These are phyloP conservation scores for Periparus ater DNA, from an alignment of 2,797 vertebrate genomes.

Conservation along the genomic window DNA sequence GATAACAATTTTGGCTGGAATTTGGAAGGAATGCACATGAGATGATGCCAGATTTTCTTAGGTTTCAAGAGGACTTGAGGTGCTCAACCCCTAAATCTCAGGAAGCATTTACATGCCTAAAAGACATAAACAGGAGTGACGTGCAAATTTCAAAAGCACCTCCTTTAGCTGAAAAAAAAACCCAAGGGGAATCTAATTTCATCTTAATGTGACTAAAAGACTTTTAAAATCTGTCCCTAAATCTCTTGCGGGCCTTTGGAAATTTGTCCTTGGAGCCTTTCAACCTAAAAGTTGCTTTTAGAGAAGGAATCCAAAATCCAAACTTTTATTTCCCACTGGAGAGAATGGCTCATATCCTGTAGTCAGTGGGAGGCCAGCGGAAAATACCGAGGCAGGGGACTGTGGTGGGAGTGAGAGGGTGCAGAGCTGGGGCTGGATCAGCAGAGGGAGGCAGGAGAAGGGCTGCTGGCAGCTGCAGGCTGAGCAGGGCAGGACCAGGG, in stretches of 20 bases:
- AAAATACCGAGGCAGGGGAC: not conserved
- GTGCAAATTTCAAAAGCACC: not conserved
- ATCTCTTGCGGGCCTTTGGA: not conserved
- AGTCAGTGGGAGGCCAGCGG: not conserved
- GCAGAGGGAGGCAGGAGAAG: not conserved
- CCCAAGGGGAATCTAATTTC: not conserved
- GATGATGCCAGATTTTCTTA: not conserved
- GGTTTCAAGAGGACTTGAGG: not conserved
- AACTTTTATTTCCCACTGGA: constrained; percentile 46
- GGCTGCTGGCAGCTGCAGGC: not conserved
- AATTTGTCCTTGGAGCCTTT: constrained; percentile 1
- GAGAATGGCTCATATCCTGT: constrained; percentile 38
- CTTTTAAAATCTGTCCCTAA: constrained; percentile 6
- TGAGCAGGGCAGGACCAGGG: not conserved
- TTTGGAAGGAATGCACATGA: not conserved
- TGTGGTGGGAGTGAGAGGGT: not conserved
- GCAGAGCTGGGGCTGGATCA: not conserved
- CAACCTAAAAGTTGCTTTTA: constrained; percentile 17
- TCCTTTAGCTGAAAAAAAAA: not conserved
- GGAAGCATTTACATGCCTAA: not conserved
- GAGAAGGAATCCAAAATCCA: constrained; percentile 23
- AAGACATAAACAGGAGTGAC: not conserved
- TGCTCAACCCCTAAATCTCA: not conserved
- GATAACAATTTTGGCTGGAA: not conserved
- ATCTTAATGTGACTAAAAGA: not conserved